Evolutionary conservation across 2,797 vertebrate genomes (phyloP).

Genomic region (Galaxias olidus): DNA sequence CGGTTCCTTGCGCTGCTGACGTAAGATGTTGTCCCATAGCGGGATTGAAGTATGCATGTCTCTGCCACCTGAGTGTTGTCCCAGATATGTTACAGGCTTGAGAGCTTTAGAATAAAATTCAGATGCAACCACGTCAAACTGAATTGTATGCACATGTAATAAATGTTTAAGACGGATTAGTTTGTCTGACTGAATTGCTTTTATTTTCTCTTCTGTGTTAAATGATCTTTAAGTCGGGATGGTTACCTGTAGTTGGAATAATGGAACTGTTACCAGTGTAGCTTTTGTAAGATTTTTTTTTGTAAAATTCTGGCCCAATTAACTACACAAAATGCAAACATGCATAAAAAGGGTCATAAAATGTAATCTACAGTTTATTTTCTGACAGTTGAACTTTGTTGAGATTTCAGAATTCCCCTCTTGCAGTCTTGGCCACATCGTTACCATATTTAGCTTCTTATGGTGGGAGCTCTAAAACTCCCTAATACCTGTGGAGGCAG

Average conservation of each 20-base stretch:
- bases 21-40: no score
- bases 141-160: no score
- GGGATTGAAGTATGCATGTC: no score
- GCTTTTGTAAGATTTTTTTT: slow-evolving; percentile 27
- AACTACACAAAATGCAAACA: slow-evolving; percentile 30
- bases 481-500: no score
- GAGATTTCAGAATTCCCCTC: slow-evolving; percentile 32
- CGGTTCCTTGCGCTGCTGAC: no score
- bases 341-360: slow-evolving; percentile 42
- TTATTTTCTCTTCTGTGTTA: slow-evolving; percentile 38
- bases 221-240: slow-evolving; percentile 33
- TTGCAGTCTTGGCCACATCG: slow-evolving; percentile 24
- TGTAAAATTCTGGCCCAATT: slow-evolving; percentile 26
- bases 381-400: slow-evolving; percentile 22
- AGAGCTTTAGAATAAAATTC: no score
- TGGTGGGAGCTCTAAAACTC: no score
- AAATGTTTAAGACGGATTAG: no score
- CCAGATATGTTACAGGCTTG: no score
- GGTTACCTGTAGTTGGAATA: slow-evolving; percentile 43
- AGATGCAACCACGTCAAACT: no score
- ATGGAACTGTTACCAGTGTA: slow-evolving; percentile 18
- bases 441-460: no score
- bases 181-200: slow-evolving; percentile 48
- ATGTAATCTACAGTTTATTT: slow-evolving; percentile 38
- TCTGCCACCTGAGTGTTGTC: no score